Evolutionary conservation across 64 coral and sea anemone species (phyloP).

Genomic region (Pocillopora verrucosa): DNA sequence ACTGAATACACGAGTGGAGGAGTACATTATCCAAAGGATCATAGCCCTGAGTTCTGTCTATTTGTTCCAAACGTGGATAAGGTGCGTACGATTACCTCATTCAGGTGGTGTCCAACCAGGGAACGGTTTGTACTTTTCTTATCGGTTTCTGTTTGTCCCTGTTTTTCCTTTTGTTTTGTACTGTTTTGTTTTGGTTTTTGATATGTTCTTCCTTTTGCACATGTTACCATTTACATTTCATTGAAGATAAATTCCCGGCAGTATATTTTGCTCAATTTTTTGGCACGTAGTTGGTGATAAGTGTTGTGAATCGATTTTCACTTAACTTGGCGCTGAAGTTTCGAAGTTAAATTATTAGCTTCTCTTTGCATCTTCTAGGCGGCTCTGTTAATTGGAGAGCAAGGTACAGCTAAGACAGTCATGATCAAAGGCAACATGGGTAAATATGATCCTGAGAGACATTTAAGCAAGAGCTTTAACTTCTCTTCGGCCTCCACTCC

Average conservation of each 20-base stretch:
- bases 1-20: slow-evolving; percentile 90
- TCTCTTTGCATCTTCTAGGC: slow-evolving; percentile 47
- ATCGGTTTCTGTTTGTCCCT: not conserved
- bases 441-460: slow-evolving; percentile 88
- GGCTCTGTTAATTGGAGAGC: slow-evolving; percentile 95
- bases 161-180: no score
- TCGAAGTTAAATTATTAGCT: no score
- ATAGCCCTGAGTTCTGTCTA: slow-evolving; percentile 96
- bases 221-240: no score
- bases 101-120: slow-evolving; percentile 87
- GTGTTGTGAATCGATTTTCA: no score
- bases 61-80: slow-evolving; percentile 99
- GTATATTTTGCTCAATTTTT: not conserved
- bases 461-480: slow-evolving; percentile 94
- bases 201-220: no score
- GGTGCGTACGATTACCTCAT: slow-evolving; percentile 97
- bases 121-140: slow-evolving; percentile 64
- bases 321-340: no score
- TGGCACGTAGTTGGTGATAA: no score
- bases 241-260: no score
- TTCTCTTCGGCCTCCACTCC: slow-evolving; percentile 97
- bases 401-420: slow-evolving; percentile 97
- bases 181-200: no score
- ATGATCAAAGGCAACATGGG: slow-evolving; percentile 98
- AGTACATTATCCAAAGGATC: slow-evolving; percentile 94